A percentile compares a stretch with the other conserved stretches of the same genome.
Conservation (phyloP, 2,113 vertebrate species). For the Hymenochirus boettgeri region DNA sequence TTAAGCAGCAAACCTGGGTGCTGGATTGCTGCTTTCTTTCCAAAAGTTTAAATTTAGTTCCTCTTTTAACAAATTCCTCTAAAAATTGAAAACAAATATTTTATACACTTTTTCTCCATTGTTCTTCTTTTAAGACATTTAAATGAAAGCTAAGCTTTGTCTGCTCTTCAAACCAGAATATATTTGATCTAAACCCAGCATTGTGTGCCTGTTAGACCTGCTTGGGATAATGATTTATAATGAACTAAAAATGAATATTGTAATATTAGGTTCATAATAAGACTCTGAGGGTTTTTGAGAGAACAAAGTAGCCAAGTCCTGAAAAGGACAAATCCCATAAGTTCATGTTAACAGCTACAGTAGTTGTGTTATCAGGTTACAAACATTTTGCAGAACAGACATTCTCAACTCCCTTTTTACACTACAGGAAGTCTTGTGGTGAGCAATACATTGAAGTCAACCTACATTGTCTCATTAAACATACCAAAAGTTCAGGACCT, state of each 20-base stretch:
- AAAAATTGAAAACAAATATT: too few relatives aligned
- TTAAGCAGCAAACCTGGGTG: too few relatives aligned
- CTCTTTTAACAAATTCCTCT: too few relatives aligned
- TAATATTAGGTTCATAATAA: slow-evolving; percentile 8
- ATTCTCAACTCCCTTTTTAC: slow-evolving; percentile 22
- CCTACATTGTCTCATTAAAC: slow-evolving; percentile 30
- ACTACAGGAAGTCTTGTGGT: slow-evolving; percentile 22
- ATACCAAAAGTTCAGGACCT: slow-evolving; percentile 17
- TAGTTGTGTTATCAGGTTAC: slow-evolving; percentile 29
- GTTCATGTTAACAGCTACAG: slow-evolving; percentile 10
- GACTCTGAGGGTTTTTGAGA: slow-evolving; percentile 15
- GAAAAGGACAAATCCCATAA: slow-evolving; percentile 1
- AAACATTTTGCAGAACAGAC: slow-evolving; percentile 24
- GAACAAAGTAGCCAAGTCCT: slow-evolving; percentile 3
- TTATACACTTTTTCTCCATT: too few relatives aligned
- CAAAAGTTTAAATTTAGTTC: too few relatives aligned
- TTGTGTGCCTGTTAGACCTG: too few relatives aligned
- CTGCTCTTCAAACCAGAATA: too few relatives aligned
- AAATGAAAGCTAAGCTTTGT: too few relatives aligned
- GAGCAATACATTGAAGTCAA: not conserved
- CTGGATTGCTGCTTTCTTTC: too few relatives aligned
- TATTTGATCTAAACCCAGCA: too few relatives aligned
- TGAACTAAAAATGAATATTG: not conserved
- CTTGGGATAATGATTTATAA: not conserved
- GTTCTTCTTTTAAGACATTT: too few relatives aligned